Evolutionary conservation across 2,888 invertebrate genomes (phyloP), one percentile per base, ranked within the genome.

Genomic region (Hoplodrina ambigua): DNA sequence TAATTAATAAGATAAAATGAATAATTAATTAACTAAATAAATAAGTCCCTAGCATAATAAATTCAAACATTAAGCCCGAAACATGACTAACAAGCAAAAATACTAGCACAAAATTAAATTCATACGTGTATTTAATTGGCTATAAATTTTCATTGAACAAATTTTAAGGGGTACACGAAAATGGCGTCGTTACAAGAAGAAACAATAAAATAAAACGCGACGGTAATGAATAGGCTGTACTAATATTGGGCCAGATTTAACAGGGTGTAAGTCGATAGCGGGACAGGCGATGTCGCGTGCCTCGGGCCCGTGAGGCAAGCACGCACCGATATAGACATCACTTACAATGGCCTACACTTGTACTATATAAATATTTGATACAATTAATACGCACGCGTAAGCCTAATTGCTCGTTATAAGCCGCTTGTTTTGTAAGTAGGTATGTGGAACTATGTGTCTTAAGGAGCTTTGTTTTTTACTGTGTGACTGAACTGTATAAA

Each of bases 191-290:
- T 86, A 91, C 89, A 90, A 91, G 90, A 90, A 90, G 90, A 91
- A 91, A 93, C 93, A 91, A 93, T 93, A 91, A 94, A 94, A 92
- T 88, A 90, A 92, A 93, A 88, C 89, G 88, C 85, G 88, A 89
- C 87, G 88, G 90, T 93, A 94, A 94, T 94, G 93, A 94, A 93
- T 92, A 92, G 92, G 92, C 88, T 93, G 91, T 92, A 94, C 93
- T 94, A 95, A 95, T 94, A 95, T 94, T 93, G 91, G 90, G 93
- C 89, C 92, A 93, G 92, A 93, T 94, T 94, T 91, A 93, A 94
- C 94, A 93, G 92, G 91, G 93, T 95, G 94, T 94, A 94, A 95
- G 93, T 92, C 91, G 94, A 95, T 95, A 94, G 92, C 81, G 89
- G 81, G 87, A 87, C 94, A 94, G 94, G 95, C 94, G 84, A 95